phyloP scores from a whole-genome alignment of 2,113 vertebrate species.

The Myodes glareolus region DNA sequence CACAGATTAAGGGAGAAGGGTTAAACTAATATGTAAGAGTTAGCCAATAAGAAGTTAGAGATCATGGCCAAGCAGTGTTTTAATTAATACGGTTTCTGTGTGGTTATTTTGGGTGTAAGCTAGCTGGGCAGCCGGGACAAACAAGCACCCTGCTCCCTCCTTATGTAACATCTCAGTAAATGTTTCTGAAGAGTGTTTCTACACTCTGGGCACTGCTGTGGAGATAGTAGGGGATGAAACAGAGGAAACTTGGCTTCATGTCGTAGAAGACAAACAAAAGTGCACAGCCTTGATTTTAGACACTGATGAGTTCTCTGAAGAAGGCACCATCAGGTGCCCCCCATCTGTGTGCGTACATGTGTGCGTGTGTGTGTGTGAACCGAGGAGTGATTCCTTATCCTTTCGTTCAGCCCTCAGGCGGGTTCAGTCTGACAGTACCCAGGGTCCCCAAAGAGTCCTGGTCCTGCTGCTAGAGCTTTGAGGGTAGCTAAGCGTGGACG shows the following conservation, averaged over 20 bases:
- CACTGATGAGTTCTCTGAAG: neutral
- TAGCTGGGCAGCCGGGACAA: too few species aligned
- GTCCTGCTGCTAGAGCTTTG: neutral
- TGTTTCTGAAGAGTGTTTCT: neutral
- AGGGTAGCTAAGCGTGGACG: accelerated
- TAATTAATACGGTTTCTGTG: too few species aligned
- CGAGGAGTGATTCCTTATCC: neutral
- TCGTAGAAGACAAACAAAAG: neutral
- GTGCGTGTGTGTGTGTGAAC: neutral
- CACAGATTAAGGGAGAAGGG: too few species aligned
- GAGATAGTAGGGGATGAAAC: neutral
- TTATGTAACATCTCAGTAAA: neutral
- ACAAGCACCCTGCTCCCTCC: too few species aligned
- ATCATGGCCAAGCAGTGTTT: too few species aligned
- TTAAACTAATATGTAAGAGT: too few species aligned
- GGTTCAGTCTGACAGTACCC: neutral
- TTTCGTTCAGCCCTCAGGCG: neutral
- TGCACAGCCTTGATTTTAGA: neutral
- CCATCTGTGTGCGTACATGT: neutral
- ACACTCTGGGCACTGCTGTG: neutral
- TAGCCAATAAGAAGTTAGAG: too few species aligned
- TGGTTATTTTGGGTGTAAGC: too few species aligned
- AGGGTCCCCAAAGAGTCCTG: neutral
- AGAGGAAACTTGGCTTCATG: neutral
- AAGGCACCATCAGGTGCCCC: neutral